Percentiles rank a stretch among this genome's conserved stretches.
Evolutionary conservation across 2,113 vertebrate genomes (phyloP).

Genomic region (Heterotilapia buettikoferi): DNA sequence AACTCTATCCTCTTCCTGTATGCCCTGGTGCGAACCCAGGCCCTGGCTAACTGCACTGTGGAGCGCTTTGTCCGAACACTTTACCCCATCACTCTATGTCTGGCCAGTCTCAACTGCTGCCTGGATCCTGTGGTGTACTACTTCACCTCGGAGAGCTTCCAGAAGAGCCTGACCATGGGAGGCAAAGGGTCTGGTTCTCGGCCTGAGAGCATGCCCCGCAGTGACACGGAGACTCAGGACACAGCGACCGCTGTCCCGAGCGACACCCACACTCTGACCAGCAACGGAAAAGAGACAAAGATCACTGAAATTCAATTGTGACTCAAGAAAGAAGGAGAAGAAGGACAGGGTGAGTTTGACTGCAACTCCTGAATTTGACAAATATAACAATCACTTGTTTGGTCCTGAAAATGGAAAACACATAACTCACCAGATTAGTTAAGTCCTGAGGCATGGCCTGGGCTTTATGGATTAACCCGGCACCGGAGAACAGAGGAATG

Average conservation of each 20-base stretch:
- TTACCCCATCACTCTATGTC: constrained; percentile 91
- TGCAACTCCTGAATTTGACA: not conserved
- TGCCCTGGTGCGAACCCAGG: constrained; percentile 88
- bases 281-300: constrained; percentile 79
- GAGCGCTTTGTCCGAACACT: constrained; percentile 89
- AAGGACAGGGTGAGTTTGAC: not conserved
- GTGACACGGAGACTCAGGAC: constrained; percentile 73
- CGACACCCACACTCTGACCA: constrained; percentile 72
- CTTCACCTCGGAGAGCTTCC: constrained; percentile 96
- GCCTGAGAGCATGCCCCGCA: constrained; percentile 81
- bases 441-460: constrained; percentile 55
- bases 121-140: constrained; percentile 97
- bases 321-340: not conserved
- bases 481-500: constrained; percentile 40
- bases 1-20: constrained; percentile 96
- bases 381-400: constrained; percentile 41
- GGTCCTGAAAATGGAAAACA: constrained; percentile 48
- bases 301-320: constrained; percentile 63
- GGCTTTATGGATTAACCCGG: constrained; percentile 63
- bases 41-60: constrained; percentile 84
- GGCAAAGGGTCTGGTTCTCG: constrained; percentile 71
- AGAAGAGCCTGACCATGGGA: constrained; percentile 90
- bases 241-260: constrained; percentile 16
- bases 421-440: constrained; percentile 68
- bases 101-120: constrained; percentile 94